phyloP scores from a whole-genome alignment of 2,888 invertebrate genomes.

The Nymphalis polychloros region DNA sequence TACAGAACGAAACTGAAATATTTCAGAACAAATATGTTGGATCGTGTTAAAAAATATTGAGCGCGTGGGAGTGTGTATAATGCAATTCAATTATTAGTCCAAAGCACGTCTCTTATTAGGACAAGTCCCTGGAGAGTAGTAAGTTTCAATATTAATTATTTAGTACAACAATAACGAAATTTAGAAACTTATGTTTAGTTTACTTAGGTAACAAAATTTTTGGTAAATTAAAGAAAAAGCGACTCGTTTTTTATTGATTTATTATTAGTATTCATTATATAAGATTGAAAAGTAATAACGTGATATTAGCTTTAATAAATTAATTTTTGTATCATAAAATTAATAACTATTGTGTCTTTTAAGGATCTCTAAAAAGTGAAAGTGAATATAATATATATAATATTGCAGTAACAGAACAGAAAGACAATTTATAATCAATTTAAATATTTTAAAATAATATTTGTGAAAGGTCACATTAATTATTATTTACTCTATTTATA shows the following conservation, averaged over 20 bases:
- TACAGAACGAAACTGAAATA: neutral
- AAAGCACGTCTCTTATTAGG: conserved; percentile 3
- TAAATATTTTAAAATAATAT: conserved; percentile 28
- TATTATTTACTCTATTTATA: conserved; percentile 3
- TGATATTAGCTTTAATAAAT: neutral
- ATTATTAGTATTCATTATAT: no score
- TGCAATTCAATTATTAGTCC: neutral
- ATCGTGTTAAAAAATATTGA: no score
- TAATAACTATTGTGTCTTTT: neutral
- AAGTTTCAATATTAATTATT: no score
- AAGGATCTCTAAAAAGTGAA: conserved; percentile 25
- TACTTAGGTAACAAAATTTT: no score
- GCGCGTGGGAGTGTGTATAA: neutral
- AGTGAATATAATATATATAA: no score
- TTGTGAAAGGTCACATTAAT: conserved; percentile 28
- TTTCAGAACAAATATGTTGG: no score
- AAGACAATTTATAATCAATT: conserved; percentile 26
- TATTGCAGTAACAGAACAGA: conserved; percentile 21
- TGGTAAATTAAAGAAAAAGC: no score
- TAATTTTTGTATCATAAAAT: neutral
- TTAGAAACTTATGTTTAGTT: no score
- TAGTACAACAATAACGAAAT: no score
- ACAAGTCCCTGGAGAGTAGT: neutral
- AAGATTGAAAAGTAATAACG: no score
- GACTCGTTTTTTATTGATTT: no score